These are phyloP conservation scores for Coleophora deauratella DNA, from an alignment of 2,888 invertebrate genomes.

Conservation along the genomic window DNA sequence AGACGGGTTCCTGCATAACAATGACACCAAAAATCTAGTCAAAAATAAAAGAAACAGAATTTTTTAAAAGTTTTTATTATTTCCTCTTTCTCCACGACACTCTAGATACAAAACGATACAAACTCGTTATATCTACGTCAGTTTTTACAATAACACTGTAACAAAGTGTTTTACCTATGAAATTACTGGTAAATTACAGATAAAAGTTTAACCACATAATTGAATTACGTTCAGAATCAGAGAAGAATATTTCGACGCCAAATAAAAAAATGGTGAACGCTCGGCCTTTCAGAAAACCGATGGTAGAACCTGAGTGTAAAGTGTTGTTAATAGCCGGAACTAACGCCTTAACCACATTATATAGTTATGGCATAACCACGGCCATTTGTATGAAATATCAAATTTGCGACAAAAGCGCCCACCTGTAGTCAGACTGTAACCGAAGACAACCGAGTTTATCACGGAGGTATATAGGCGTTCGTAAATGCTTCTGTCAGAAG, in stretches of 20 bases:
- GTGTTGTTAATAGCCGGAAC: not conserved
- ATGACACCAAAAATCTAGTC: too few species aligned
- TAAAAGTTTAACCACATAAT: not conserved
- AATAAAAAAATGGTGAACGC: not conserved
- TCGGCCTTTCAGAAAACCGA: not conserved
- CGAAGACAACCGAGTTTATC: not conserved
- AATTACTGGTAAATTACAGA: not conserved
- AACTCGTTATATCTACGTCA: constrained; percentile 33
- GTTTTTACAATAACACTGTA: too few species aligned
- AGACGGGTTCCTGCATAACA: too few species aligned
- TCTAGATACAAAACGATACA: constrained; percentile 52
- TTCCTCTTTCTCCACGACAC: constrained; percentile 35
- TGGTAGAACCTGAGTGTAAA: not conserved
- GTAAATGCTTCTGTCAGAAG: not conserved
- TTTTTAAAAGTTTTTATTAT: constrained; percentile 15
- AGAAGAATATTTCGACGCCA: not conserved
- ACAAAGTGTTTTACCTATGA: constrained; percentile 21
- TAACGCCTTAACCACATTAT: not conserved
- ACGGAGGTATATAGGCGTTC: not conserved
- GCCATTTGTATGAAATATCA: not conserved
- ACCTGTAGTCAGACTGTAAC: not conserved
- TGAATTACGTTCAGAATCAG: not conserved
- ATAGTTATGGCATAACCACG: not conserved
- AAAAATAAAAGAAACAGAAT: constrained; percentile 2
- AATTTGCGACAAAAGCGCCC: not conserved